Base-by-base conservation (phyloP, 2,113 vertebrate genomes). In the Apistogramma diplotaenia region DNA sequence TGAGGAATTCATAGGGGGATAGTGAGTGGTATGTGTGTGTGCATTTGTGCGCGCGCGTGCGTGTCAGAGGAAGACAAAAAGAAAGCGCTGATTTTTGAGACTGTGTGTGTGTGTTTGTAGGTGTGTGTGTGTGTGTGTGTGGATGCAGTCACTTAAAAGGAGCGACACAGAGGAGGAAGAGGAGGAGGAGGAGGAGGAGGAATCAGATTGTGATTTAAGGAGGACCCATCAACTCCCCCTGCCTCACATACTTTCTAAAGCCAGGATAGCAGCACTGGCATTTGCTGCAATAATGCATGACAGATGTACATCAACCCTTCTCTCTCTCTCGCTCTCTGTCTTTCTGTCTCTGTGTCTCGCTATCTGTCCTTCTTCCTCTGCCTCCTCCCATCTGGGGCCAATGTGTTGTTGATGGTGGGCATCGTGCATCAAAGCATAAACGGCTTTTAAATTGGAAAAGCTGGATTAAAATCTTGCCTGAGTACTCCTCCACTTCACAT, bases 241-340 rank as follows among this genome's bases (percentile, higher is more conserved):
- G 62, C 37, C 40, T 87, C 84, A 82, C 89, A 91, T 92, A 92
- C 86, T 94, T 95, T 93, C 83, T 89, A 67, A 94, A 93, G 90
- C 85, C 90, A 89, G 87, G 86, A 89, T 93, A 93, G 89, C 91
- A 91, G 91, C 82, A 81, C 91, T 93, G 93, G 93, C 90, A 94
- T 94, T 92, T 81, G 65, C 85, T 40, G 83, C 90, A 94, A 94
- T 96, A 96, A 96, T 95, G 93, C 93, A 89, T 95, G 94, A 93
- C 95, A 96, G 94, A 96, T 95, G 95, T 95, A 94, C 80, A 82
- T 94, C 93, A 91, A 91, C 93, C 71, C 21, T 74, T 79, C 76
- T 84, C 87, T n/a, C 86, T 55, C 33, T 6, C 76, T 84, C 87
- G 16, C 86, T 65, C 77, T 89, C 80, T 87, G 27, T 85, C 70